Conservation (phyloP, 2,888 invertebrate species). For the Acanthopleura granulata region DNA sequence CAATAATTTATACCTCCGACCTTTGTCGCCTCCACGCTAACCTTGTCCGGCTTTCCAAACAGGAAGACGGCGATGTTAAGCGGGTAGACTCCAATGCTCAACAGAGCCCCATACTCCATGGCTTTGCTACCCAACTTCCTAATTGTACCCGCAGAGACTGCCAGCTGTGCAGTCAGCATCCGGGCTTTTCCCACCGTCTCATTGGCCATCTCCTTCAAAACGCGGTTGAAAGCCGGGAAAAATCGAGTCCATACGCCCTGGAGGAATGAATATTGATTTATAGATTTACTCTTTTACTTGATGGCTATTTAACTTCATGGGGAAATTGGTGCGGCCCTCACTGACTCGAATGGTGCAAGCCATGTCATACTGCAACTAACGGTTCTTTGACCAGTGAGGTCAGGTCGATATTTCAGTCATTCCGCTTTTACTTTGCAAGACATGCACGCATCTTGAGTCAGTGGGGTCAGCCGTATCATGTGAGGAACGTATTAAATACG, state of each 20-base stretch:
- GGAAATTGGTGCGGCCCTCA: no score
- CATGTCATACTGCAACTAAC: no score
- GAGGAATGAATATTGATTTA: conserved; percentile 5
- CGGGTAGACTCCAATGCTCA: conserved; percentile 61
- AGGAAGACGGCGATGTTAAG: conserved; percentile 55
- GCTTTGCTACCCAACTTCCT: conserved; percentile 78
- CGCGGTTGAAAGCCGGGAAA: conserved; percentile 81
- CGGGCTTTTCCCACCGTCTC: conserved; percentile 76
- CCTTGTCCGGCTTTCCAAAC: conserved; percentile 77
- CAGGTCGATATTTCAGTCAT: no score
- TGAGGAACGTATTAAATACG: no score
- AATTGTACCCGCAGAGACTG: conserved; percentile 76
- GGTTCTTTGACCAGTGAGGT: no score
- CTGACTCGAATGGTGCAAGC: no score
- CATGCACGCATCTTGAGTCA: no score
- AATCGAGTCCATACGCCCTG: conserved; percentile 89
- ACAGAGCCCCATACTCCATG: conserved; percentile 77
- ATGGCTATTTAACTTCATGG: no score
- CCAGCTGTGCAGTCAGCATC: conserved; percentile 74
- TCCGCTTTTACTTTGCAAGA: no score
- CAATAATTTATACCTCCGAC: conserved; percentile 71
- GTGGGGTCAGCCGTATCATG: no score
- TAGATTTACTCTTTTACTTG: no score
- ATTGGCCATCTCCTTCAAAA: conserved; percentile 80
- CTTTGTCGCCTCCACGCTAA: conserved; percentile 80